Evolutionary conservation across 2,888 invertebrate genomes (phyloP).

Genomic region (Drosophila lacicola): DNA sequence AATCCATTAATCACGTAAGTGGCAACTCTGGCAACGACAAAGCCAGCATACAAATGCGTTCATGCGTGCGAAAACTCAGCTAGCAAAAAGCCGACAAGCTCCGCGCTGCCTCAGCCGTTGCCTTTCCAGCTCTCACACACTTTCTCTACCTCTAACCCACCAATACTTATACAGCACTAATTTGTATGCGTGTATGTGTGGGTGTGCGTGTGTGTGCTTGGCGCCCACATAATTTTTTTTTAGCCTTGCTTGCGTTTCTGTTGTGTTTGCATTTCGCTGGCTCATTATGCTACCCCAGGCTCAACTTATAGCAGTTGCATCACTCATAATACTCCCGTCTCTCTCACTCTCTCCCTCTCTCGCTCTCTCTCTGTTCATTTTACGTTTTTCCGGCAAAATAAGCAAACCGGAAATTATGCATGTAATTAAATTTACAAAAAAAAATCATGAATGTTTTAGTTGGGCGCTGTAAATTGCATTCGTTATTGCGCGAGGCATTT

Average conservation of each 20-base stretch:
- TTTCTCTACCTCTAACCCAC: conserved; percentile 8
- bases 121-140: neutral
- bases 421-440: conserved; percentile 56
- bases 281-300: conserved; percentile 60
- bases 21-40: conserved; percentile 77
- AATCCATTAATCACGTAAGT: conserved; percentile 83
- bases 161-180: conserved; percentile 32
- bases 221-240: conserved; percentile 67
- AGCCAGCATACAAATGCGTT: conserved; percentile 81
- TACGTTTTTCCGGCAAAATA: conserved; percentile 32
- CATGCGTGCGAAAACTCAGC: conserved; percentile 72
- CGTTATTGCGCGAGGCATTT: conserved; percentile 11
- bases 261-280: conserved; percentile 74
- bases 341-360: neutral
- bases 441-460: conserved; percentile 32
- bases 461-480: conserved; percentile 26
- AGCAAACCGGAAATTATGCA: conserved; percentile 55
- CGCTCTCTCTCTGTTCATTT: neutral
- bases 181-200: conserved; percentile 34
- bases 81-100: conserved; percentile 68
- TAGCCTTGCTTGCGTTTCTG: conserved; percentile 59
- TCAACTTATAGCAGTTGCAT: conserved; percentile 4
- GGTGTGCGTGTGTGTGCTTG: conserved; percentile 14
- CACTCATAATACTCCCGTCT: conserved; percentile 11
- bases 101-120: conserved; percentile 2